Evolutionary conservation across 2,797 vertebrate genomes (phyloP).

Genomic region (Eulemur mongoz): DNA sequence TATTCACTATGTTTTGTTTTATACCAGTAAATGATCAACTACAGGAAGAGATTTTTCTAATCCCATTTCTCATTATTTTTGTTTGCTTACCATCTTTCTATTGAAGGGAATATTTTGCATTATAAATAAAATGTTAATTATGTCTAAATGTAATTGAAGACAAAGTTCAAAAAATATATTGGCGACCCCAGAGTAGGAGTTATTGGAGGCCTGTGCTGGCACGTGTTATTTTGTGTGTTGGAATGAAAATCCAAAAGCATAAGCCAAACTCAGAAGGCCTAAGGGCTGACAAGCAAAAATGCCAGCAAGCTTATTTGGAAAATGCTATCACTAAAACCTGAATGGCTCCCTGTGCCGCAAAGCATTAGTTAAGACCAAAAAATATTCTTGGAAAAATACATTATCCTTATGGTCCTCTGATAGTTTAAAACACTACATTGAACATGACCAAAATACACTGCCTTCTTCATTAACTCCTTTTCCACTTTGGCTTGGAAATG

Average conservation of each 20-base stretch:
- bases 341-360: background rate
- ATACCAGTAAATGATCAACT: background rate
- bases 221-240: background rate
- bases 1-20: background rate
- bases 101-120: background rate
- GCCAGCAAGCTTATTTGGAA: background rate
- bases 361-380: constrained; percentile 2
- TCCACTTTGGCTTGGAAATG: background rate
- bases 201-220: background rate
- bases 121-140: background rate
- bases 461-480: background rate
- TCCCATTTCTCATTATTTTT: background rate
- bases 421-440: background rate
- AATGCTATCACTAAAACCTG: background rate
- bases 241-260: constrained; percentile 24
- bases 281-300: background rate
- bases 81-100: background rate
- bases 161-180: background rate
- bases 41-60: background rate
- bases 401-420: background rate
- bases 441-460: background rate
- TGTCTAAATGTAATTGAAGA: background rate
- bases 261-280: background rate
- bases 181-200: background rate
- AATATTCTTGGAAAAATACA: background rate